Evolutionary conservation across 92 coral and sea anemone species (phyloP).

Genomic region (Siderastrea radians): DNA sequence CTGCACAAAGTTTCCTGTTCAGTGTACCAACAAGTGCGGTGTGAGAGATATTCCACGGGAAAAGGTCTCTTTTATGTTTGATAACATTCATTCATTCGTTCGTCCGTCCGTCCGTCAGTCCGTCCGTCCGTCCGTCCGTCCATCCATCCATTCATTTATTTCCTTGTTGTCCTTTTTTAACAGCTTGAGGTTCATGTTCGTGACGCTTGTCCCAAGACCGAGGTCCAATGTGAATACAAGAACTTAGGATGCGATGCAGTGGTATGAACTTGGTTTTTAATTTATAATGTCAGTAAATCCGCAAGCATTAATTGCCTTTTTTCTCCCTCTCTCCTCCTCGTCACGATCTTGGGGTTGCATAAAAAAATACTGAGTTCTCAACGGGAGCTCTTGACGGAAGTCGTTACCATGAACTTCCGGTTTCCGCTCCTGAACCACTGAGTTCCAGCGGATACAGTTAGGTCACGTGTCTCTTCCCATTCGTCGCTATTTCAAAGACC

Average conservation of each 20-base stretch:
- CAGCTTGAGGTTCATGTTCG: constrained; percentile 56
- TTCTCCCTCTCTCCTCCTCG: not conserved
- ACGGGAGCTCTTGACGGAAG: too few relatives aligned
- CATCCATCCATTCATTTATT: not conserved
- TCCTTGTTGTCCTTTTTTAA: not conserved
- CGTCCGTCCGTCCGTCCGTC: too few relatives aligned
- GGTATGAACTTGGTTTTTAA: constrained; percentile 23
- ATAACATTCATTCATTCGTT: not conserved
- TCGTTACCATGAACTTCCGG: too few relatives aligned
- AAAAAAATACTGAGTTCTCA: too few relatives aligned
- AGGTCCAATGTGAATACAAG: constrained; percentile 55
- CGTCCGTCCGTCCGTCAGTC: too few relatives aligned
- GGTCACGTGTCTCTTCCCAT: too few relatives aligned
- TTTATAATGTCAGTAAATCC: not conserved
- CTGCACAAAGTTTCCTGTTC: constrained; percentile 45
- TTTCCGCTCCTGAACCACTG: too few relatives aligned
- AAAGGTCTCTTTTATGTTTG: constrained; percentile 8
- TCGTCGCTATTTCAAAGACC: too few relatives aligned
- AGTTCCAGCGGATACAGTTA: too few relatives aligned
- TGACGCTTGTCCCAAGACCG: constrained; percentile 50
- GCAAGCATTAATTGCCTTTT: not conserved
- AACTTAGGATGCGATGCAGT: constrained; percentile 60
- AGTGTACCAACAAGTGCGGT: constrained; percentile 65
- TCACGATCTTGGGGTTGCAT: too few relatives aligned
- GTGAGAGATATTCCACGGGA: constrained; percentile 24